phyloP scores from a whole-genome alignment of 1,140 invertebrate species.

The Drosophila orosa region DNA sequence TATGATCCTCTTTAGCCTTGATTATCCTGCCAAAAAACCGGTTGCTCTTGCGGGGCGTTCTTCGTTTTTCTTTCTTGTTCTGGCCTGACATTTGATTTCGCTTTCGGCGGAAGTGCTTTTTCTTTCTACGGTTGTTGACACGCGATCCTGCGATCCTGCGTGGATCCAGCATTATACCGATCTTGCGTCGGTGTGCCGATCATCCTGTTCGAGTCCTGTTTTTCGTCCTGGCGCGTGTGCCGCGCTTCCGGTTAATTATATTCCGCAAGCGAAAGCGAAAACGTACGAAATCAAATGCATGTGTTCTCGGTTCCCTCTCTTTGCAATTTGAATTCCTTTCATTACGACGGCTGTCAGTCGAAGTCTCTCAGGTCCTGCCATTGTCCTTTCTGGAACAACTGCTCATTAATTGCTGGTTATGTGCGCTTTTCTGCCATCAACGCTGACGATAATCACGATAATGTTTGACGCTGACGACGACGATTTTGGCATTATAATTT shows the following conservation, averaged over 20 bases:
- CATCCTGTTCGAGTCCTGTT: slow-evolving; percentile 52
- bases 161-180: slow-evolving; percentile 49
- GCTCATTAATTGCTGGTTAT: slow-evolving; percentile 76
- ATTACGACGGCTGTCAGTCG: slow-evolving; percentile 32
- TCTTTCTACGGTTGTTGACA: slow-evolving; percentile 80
- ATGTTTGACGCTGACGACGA: slow-evolving; percentile 14
- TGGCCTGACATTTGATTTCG: slow-evolving; percentile 79
- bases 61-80: slow-evolving; percentile 21
- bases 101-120: slow-evolving; percentile 81
- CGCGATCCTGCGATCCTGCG: slow-evolving; percentile 60
- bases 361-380: slow-evolving; percentile 48
- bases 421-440: slow-evolving; percentile 58
- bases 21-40: slow-evolving; percentile 55
- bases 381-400: slow-evolving; percentile 64
- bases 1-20: slow-evolving; percentile 30
- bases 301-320: slow-evolving; percentile 37
- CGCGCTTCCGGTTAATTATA: slow-evolving; percentile 78
- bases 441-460: slow-evolving; percentile 31
- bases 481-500: slow-evolving; percentile 55
- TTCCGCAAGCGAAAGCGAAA: slow-evolving; percentile 77
- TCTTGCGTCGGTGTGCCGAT: slow-evolving; percentile 53
- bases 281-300: slow-evolving; percentile 72
- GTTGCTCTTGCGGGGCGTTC: slow-evolving; percentile 55
- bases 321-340: slow-evolving; percentile 22
- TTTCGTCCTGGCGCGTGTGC: slow-evolving; percentile 70